A percentile compares a stretch with the other conserved stretches of the same genome.
Evolutionary conservation across 2,888 invertebrate genomes (phyloP).

Genomic region (Scaptodrosophila latifasciaeformis): DNA sequence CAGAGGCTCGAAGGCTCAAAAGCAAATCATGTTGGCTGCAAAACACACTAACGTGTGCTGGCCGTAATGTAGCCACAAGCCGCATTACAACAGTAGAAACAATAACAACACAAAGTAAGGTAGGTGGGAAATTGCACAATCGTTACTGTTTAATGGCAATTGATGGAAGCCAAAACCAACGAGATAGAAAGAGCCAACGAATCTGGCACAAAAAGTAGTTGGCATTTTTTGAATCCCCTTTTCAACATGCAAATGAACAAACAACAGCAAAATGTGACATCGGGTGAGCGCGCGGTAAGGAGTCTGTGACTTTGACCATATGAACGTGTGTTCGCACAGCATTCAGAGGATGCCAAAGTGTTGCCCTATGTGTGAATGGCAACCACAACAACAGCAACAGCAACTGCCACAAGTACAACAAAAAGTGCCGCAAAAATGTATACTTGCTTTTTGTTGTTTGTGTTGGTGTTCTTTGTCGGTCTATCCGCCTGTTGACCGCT

Average conservation of each 20-base stretch:
- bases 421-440: conserved; percentile 15
- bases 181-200: conserved; percentile 6
- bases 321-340: neutral
- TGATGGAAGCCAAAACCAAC: conserved; percentile 45
- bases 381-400: conserved; percentile 49
- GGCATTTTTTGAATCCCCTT: too few relatives aligned
- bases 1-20: conserved; percentile 36
- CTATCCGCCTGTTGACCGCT: conserved; percentile 32
- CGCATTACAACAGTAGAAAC: conserved; percentile 16
- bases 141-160: conserved; percentile 64
- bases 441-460: conserved; percentile 8
- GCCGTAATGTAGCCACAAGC: conserved; percentile 29
- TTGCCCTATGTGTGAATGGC: neutral
- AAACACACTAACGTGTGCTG: conserved; percentile 14
- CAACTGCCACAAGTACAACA: conserved; percentile 30
- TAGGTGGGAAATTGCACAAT: conserved; percentile 47
- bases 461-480: conserved; percentile 1
- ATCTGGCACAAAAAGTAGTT: too few relatives aligned
- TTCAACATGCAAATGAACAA: too few relatives aligned
- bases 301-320: conserved; percentile 26
- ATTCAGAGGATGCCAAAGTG: neutral
- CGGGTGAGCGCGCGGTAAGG: neutral
- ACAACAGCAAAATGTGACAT: too few relatives aligned
- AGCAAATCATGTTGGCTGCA: conserved; percentile 47
- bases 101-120: neutral